A percentile compares a stretch with the other conserved stretches of the same genome.
Evolutionary conservation across 2,888 invertebrate genomes (phyloP).

Genomic region (Mythimna ferrago): DNA sequence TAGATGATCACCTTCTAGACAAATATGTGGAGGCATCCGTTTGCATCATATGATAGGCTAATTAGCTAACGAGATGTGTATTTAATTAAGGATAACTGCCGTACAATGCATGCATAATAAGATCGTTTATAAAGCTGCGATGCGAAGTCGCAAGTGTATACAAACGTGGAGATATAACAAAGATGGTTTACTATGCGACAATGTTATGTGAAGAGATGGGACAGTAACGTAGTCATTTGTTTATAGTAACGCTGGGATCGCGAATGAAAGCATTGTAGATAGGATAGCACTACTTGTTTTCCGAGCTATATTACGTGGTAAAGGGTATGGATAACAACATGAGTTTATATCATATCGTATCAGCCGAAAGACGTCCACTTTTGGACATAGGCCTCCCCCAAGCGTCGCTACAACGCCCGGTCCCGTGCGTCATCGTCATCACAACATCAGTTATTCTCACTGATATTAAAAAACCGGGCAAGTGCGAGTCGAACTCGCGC

Average conservation of each 20-base stretch:
- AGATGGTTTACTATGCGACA: conserved; percentile 1
- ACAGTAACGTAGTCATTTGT: conserved; percentile 4
- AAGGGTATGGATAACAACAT: too few species aligned
- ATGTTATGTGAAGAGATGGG: conserved; percentile 22
- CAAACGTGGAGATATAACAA: conserved; percentile 19
- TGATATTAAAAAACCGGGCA: too few species aligned
- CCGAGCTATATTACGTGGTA: too few species aligned
- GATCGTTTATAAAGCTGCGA: conserved; percentile 24
- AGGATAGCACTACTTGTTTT: neutral
- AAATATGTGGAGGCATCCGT: conserved; percentile 39
- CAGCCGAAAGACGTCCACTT: too few species aligned
- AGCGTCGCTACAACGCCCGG: too few species aligned
- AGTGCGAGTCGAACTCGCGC: too few species aligned
- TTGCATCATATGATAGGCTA: conserved; percentile 20
- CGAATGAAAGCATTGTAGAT: neutral
- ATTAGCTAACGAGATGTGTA: conserved; percentile 36
- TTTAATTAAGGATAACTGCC: conserved; percentile 45
- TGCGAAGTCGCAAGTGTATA: conserved; percentile 1
- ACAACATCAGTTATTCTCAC: too few species aligned
- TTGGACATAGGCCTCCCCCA: too few species aligned
- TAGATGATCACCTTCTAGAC: conserved; percentile 21
- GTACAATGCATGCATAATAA: conserved; percentile 51
- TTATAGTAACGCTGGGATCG: conserved; percentile 2
- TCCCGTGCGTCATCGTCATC: too few species aligned
- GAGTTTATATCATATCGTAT: too few species aligned